Evolutionary conservation across 2,113 vertebrate genomes (phyloP).

Genomic region (Leptodactylus fuscus): DNA sequence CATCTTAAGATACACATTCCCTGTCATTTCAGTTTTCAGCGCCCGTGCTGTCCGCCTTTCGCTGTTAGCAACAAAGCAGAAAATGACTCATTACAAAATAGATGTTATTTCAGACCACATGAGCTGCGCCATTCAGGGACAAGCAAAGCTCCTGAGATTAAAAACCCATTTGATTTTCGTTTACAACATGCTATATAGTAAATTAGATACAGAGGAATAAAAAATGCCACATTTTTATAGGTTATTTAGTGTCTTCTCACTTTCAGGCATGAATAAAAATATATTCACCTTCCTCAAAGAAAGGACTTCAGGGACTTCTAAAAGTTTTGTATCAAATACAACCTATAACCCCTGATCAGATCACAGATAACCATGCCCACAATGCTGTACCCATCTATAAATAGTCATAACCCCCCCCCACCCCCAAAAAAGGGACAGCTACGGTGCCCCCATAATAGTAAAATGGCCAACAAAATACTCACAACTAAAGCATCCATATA

Average conservation of each 20-base stretch:
- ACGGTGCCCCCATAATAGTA: neutral
- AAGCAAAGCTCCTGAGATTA: neutral
- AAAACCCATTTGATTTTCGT: neutral
- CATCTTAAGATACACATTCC: conserved; percentile 19
- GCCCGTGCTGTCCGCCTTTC: neutral
- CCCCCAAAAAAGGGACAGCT: neutral
- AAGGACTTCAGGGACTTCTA: neutral
- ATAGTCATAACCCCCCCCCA: too few relatives aligned
- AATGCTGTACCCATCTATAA: too few relatives aligned
- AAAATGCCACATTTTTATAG: neutral
- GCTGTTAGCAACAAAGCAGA: conserved; percentile 28
- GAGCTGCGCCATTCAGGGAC: neutral
- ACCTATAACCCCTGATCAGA: too few relatives aligned
- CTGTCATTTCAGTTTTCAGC: conserved; percentile 8
- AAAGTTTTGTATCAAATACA: too few relatives aligned
- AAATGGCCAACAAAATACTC: neutral
- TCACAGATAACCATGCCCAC: too few relatives aligned
- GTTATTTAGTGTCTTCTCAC: neutral
- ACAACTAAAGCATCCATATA: neutral
- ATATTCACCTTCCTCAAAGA: neutral
- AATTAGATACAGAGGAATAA: neutral
- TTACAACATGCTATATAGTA: neutral
- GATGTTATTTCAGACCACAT: conserved; percentile 20
- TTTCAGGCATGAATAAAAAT: neutral
- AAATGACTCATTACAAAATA: conserved; percentile 27